Evolutionary conservation across 2,797 vertebrate genomes (phyloP), one percentile per base, ranked within the genome.

Genomic region (Telmatherina bonti): DNA sequence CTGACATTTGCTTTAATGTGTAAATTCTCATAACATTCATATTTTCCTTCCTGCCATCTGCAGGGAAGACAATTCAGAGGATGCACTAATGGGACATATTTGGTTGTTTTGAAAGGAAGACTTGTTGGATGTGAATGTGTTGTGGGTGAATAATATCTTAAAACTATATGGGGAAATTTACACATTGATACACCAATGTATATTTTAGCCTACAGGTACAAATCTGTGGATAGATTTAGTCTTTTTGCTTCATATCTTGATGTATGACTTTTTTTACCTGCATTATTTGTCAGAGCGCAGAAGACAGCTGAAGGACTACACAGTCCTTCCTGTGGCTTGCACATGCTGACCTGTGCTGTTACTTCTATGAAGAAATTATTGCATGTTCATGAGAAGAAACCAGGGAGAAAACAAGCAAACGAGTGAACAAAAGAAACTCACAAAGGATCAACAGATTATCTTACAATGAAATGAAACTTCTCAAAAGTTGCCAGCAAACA

Each of bases 341-440:
- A 63, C 62, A 74, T 36, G 30, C 31, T 22, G 36, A 51, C 38
- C 29, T 70, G 43, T 41, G 38, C 31, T 43, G n/a, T 36, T 33
- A 59, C n/a, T 41, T 41, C 47, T 67, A 51, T 47, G 53, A 10
- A 53, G 35, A 62, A 60, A 65, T 41, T 0, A 70, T 57, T 41
- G 22, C 30, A 59, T 38, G 11, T 72, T 70, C 27, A 52, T n/a
- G 30, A 43, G 51, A 36, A 26, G 7, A 47, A 55, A 27, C 62
- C 31, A 27, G 6, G 22, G 4, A 16, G 4, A 6, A 53, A n/a
- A 26, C 1, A 33, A 24, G 18, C 10, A 41, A 20, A 6, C 6
- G 7, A 31, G 30, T 7, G 7, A n/a, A 26, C 1, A 33, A 31
- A 41, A 43, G 27, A 11, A 3, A 6, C 15, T 35, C 10, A 24